Evolutionary conservation across 2,113 vertebrate genomes (phyloP), one percentile per base, ranked within the genome.

Genomic region (Nyctibius bracteatus): DNA sequence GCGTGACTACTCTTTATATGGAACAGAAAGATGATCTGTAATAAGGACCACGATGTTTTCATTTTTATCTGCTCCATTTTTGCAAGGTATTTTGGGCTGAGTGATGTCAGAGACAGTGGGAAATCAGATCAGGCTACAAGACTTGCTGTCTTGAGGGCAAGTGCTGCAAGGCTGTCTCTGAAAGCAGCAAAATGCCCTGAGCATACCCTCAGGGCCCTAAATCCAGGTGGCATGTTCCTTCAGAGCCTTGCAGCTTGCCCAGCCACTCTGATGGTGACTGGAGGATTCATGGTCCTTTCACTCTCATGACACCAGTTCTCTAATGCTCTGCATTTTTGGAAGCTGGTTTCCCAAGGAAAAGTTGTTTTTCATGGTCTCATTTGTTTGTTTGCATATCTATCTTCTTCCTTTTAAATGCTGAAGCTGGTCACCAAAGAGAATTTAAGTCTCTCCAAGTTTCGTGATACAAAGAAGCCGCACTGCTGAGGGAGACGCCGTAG

Each of bases 1-100:
- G 30, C 4, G 1, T 31, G 62, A 16, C 6, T 44, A 0, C 17
- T 35, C 25, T 79, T 28, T 49, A 8, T 20, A 0, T 22, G 41
- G 61, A 79, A 35, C 78, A 81, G 44, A 62, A 89, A 27, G 74
- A n/a, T 66, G 65, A 27, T 13, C 41, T 75, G 16, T 44, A 61
- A 6, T 33, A 51, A 68, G 58, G 41, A 80, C 21, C 10, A 2
- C 30, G 39, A 10, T 18, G 31, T 83, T 63, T 87, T 81, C 66
- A 16, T 77, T 63, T 37, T 74, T 41, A 22, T 6, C 62, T 55
- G 24, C 19, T 80, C 54, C 28, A 2, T 23, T 75, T 80, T 55
- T 82, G 43, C 46, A 66, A 62, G 65, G 57, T 9, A 18, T 47
- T 91, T 90, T 51, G 21, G 67, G 65, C 59, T 47, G 68, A 41